Evolutionary conservation across 2,797 vertebrate genomes (phyloP), one percentile per base, ranked within the genome.

Genomic region (Clarias platycephalus): DNA sequence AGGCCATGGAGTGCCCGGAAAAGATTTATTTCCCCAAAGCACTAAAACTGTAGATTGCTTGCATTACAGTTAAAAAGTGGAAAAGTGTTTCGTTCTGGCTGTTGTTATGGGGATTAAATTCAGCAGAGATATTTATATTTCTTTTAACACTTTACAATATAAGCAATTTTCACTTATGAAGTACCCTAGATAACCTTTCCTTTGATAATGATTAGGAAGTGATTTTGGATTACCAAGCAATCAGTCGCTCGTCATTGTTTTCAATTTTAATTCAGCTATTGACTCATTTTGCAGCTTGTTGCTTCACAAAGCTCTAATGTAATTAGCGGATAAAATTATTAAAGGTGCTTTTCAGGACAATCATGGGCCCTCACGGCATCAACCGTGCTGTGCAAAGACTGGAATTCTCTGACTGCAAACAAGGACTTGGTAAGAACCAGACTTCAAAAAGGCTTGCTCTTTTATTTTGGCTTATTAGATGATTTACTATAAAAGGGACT

Each of bases 351-450:
- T 85, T 78, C 90, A 97, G 96, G 96, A 96, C 92, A 22, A 95
- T 96, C 88, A 96, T 97, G 96, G 95, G 95, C 40, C 96, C 96
- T 0, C 95, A 96, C n/a, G 96, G 96, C 90, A 95, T 95, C 91
- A 95, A 93, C 88, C 94, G 96, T 88, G 91, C 94, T 58, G 94
- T 96, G 63, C 95, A 95, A 82, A 94, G 93, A 85, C 75, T 96
- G 87, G 95, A 95, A 82, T 95, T 97, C 88, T 92, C 93, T 5
- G 94, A 96, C 82, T 97, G 96, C 89, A 94, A 91, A 84, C 94
- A 95, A 79, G 96, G 96, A 91, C 94, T 97, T 20, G 96, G 96
- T 97, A 89, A 95, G 94, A 34, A 28, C 22, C 26, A 60, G 13
- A 58, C 15, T 57, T 75, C 15, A 75, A 31, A 75, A 74, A 55